These are phyloP conservation scores for Drosophila busckii DNA, from an alignment of 1,140 invertebrate species.

Conservation along the genomic window DNA sequence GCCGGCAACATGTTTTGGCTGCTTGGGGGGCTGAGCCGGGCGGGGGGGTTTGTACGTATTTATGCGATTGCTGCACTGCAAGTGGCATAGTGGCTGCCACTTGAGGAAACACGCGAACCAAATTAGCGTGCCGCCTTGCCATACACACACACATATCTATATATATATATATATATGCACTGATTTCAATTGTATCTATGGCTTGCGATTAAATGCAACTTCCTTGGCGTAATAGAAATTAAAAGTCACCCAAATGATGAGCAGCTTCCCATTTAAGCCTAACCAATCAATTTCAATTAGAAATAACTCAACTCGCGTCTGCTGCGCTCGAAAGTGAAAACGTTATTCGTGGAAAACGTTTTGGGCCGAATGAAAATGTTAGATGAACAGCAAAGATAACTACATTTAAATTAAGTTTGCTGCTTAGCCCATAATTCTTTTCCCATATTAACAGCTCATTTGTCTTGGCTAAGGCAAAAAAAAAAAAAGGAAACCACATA, in stretches of 20 bases:
- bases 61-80: constrained; percentile 71
- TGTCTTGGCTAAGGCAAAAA: constrained; percentile 39
- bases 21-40: too few relatives aligned
- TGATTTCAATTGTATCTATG: constrained; percentile 42
- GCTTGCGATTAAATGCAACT: constrained; percentile 61
- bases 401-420: not conserved
- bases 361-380: not conserved
- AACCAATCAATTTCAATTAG: constrained; percentile 64
- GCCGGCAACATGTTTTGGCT: too few relatives aligned
- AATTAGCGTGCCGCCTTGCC: constrained; percentile 71
- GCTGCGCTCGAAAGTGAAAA: constrained; percentile 33
- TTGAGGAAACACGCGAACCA: constrained; percentile 74
- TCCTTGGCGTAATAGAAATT: constrained; percentile 49
- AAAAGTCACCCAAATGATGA: constrained; percentile 30
- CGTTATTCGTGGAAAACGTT: too few relatives aligned
- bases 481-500: constrained; percentile 54
- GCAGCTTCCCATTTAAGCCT: constrained; percentile 22
- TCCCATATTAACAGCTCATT: constrained; percentile 58
- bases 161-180: constrained; percentile 59
- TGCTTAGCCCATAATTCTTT: constrained; percentile 11
- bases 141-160: too few relatives aligned
- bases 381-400: not conserved
- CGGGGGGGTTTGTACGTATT: constrained; percentile 51
- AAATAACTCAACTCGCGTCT: constrained; percentile 6
- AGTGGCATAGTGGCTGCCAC: constrained; percentile 73